Base-by-base conservation (phyloP, 2,113 vertebrate species). In the Nothobranchius kuhntae region DNA sequence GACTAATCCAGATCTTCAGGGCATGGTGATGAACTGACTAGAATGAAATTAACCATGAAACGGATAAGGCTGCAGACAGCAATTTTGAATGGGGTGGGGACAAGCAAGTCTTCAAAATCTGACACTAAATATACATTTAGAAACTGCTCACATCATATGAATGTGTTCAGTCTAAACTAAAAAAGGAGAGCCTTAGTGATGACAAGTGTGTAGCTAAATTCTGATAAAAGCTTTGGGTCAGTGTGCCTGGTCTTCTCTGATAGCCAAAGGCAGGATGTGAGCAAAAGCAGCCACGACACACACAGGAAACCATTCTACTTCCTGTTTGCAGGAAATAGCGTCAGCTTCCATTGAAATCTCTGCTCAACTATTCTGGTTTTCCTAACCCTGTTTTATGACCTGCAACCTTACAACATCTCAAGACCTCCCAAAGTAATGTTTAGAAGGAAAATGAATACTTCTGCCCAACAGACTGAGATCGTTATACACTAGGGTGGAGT, bases 271-370 rank as follows among this genome's bases (percentile, higher is more conserved):
- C 89, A 89, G 87, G 89, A 91, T 87, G 84, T 86, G 77, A 78
- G 81, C 78, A 81, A 81, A 66, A 84, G 77, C 75, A 77, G 68
- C 68, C 77, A 71, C 78, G 66, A 73, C 79, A 87, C 84, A 80
- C 87, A 90, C 88, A 90, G 90, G 90, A 90, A 91, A 87, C 79
- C 81, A 80, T 77, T 78, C 80, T 71, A 80, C 83, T 91, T 91
- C 90, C 89, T 91, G 89, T 89, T 90, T 87, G 85, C 85, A 86
- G 86, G 87, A 90, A 89, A 89, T 77, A 64, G 69, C 72, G 75
- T 45, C 67, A 73, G 75, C 79, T 71, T 83, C 64, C 51, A 82
- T 50, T 69, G 46, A 73, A 84, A 89, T 78, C 75, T 66, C 66
- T 68, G 42, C 46, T 21, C 65, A 71, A 68, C 45, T 75, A 72